Conservation (phyloP, 2,888 invertebrate species). For the Andrena hattorfiana region DNA sequence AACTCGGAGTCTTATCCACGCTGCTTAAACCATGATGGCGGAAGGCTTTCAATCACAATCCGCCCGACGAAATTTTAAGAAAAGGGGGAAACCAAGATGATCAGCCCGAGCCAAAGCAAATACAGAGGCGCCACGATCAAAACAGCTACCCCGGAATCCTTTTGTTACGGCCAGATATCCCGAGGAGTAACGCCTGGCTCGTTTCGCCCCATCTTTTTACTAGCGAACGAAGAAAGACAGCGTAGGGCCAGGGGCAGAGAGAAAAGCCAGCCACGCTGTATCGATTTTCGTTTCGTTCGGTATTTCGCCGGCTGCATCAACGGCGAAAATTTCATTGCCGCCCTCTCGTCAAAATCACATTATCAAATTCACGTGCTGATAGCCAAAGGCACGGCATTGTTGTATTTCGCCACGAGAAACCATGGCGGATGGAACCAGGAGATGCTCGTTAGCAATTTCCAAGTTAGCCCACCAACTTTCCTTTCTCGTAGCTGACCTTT, state of each 20-base stretch:
- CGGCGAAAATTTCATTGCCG: slow-evolving; percentile 62
- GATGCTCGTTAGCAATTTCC: slow-evolving; percentile 45
- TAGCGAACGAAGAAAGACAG: slow-evolving; percentile 17
- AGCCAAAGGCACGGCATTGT: slow-evolving; percentile 15
- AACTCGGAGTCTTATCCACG: no score
- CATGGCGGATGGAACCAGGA: not conserved
- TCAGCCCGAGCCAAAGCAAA: not conserved
- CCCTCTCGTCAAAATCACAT: slow-evolving; percentile 65
- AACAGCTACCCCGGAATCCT: slow-evolving; percentile 7
- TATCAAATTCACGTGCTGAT: slow-evolving; percentile 51
- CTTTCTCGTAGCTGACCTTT: not conserved
- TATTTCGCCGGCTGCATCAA: slow-evolving; percentile 66
- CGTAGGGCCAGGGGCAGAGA: slow-evolving; percentile 29
- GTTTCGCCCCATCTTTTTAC: slow-evolving; percentile 41
- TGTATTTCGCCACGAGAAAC: not conserved
- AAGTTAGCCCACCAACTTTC: slow-evolving; percentile 30
- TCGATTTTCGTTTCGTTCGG: slow-evolving; percentile 74
- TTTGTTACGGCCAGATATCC: slow-evolving; percentile 7
- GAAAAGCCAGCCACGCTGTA: slow-evolving; percentile 53
- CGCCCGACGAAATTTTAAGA: not conserved
- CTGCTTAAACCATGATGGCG: no score
- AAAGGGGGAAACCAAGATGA: not conserved
- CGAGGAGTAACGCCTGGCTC: slow-evolving; percentile 10
- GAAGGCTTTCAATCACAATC: no score
- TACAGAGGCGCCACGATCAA: slow-evolving; percentile 5